Conservation (phyloP, 2,888 invertebrate species). For the Agonum fuliginosum region DNA sequence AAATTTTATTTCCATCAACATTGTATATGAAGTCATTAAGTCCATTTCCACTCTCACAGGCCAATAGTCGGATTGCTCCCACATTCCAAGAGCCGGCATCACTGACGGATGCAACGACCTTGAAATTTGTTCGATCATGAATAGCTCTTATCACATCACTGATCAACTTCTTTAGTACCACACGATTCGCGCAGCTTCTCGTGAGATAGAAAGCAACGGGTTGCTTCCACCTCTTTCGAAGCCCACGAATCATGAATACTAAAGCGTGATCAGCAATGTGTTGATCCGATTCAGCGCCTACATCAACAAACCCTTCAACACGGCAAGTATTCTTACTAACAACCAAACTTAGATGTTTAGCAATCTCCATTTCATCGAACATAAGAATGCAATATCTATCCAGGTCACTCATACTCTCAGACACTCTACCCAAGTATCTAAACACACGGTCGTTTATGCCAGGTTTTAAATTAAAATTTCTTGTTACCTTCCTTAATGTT, state of each 20-base stretch:
- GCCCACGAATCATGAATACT: too few relatives aligned
- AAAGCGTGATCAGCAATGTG: too few relatives aligned
- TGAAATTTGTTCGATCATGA: too few relatives aligned
- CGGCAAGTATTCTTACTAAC: not conserved
- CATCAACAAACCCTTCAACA: not conserved
- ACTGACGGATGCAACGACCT: too few relatives aligned
- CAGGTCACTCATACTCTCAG: not conserved
- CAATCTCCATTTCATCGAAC: not conserved
- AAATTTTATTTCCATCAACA: not conserved
- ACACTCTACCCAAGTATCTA: not conserved
- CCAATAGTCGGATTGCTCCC: too few relatives aligned
- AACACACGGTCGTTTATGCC: not conserved
- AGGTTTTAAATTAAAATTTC: too few relatives aligned
- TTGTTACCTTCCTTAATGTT: not conserved
- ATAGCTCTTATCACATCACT: too few relatives aligned
- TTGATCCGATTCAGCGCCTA: not conserved
- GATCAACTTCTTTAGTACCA: too few relatives aligned
- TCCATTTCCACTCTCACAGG: not conserved
- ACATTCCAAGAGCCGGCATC: too few relatives aligned
- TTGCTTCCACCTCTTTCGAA: too few relatives aligned
- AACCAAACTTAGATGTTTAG: not conserved
- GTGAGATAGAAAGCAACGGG: too few relatives aligned
- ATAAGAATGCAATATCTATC: not conserved
- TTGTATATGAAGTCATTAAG: not conserved
- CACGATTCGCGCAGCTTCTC: too few relatives aligned